A percentile compares a stretch with the other conserved stretches of the same genome.
Conservation (phyloP, 2,797 vertebrate genomes). For the Atherinosoma microstoma region DNA sequence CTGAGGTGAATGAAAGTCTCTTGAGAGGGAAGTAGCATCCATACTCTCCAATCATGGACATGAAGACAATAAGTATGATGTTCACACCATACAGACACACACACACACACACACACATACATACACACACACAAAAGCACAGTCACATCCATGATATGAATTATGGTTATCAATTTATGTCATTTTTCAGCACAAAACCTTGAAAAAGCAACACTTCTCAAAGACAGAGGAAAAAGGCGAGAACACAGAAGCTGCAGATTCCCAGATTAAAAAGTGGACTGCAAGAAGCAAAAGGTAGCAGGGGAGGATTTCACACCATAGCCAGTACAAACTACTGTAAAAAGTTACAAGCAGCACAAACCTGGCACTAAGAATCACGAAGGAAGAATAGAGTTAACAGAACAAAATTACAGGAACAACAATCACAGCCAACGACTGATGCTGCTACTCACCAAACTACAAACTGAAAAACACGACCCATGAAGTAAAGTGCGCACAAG, state of each 20-base stretch:
- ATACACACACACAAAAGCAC: constrained; percentile 43
- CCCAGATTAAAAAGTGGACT: constrained; percentile 38
- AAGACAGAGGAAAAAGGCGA: constrained; percentile 37
- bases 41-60: constrained; percentile 85
- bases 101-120: constrained; percentile 31
- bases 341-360: constrained; percentile 43
- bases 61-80: constrained; percentile 73
- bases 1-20: constrained; percentile 86
- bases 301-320: constrained; percentile 47
- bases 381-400: constrained; percentile 40
- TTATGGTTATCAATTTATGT: constrained; percentile 41
- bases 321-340: constrained; percentile 33
- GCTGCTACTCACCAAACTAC: constrained; percentile 30
- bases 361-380: constrained; percentile 8
- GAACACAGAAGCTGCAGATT: constrained; percentile 66
- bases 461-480: constrained; percentile 44
- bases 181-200: constrained; percentile 36
- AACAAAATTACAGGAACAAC: constrained; percentile 36
- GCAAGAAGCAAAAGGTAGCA: constrained; percentile 52
- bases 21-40: constrained; percentile 81
- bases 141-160: constrained; percentile 44
- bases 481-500: constrained; percentile 38
- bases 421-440: constrained; percentile 46
- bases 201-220: constrained; percentile 38
- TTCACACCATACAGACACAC: constrained; percentile 35